Evolutionary conservation across 2,113 vertebrate genomes (phyloP), one percentile per base, ranked within the genome.

Genomic region (Hypanus sabinus): DNA sequence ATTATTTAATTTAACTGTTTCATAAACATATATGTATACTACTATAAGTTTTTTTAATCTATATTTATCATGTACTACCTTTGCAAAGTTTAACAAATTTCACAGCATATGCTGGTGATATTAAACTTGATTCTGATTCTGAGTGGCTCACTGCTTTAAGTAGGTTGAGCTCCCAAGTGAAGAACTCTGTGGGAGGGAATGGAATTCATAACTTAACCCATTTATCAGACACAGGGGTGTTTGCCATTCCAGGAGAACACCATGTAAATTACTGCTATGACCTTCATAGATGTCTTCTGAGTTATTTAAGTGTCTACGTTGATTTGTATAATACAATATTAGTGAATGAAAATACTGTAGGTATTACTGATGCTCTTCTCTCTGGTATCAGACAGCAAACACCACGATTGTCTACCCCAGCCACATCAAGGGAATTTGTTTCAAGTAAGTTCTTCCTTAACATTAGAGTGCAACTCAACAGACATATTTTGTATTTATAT

Each of bases 331-430:
- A 65, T 18, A n/a, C 6, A 90, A 33, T 20, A 62, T 33, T 33
- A n/a, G 30, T 33, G 62, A 90, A 68, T 33, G 12, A 60, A 65
- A 30, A 33, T 90, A 46, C 46, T 46, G 46, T 46, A 18, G n/a
- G 4, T 16, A 90, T 65, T 65, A 68, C n/a, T 90, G 65, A 68
- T 16, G 57, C 71, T 93, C 62, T 30, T 93, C 14, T 75, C 0
- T 95, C 94, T 94, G 97, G 96, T 55, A 55, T 85, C 94, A 96
- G 95, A 70, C 96, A 96, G n/a, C 95, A 95, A 73, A 60, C 90
- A 0, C 1, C 94, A 90, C 94, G 70, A 0, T 36, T 91, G 18
- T 91, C 93, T 9, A 87, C 85, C 24, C 83, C 94, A 91, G 33
- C 87, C 85, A n/a, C 73, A 24, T 5, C 60, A 55, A 75, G 76